Percentiles rank a stretch among this genome's conserved stretches.
Conservation (phyloP, 1,140 invertebrate genomes). For the Akabosia matsudoensis region DNA sequence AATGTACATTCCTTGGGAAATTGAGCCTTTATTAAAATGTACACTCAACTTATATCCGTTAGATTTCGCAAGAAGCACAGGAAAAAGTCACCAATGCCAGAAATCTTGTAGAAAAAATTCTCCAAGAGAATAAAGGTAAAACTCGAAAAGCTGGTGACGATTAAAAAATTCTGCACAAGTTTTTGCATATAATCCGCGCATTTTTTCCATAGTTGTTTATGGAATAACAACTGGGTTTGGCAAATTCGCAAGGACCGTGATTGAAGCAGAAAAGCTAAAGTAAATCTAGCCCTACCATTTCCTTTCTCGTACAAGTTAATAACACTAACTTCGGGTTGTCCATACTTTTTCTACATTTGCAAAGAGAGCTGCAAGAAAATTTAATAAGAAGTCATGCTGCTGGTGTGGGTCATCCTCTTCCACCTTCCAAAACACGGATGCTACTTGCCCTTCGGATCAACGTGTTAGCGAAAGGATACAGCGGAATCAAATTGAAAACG, state of each 20-base stretch:
- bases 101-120: slow-evolving; percentile 61
- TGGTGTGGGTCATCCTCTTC: slow-evolving; percentile 65
- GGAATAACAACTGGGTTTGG: slow-evolving; percentile 76
- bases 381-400: slow-evolving; percentile 69
- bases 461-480: slow-evolving; percentile 69
- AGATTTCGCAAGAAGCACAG: slow-evolving; percentile 60
- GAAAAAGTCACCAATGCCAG: slow-evolving; percentile 58
- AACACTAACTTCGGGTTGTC: no score
- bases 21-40: not conserved
- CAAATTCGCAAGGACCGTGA: slow-evolving; percentile 65
- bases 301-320: no score
- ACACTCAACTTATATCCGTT: slow-evolving; percentile 15
- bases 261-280: slow-evolving; percentile 61
- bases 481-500: slow-evolving; percentile 64
- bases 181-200: no score
- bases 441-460: slow-evolving; percentile 69
- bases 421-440: slow-evolving; percentile 64
- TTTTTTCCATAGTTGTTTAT: slow-evolving; percentile 62
- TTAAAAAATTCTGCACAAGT: no score
- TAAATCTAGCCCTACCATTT: no score
- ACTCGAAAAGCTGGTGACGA: slow-evolving; percentile 1
- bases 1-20: not conserved
- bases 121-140: slow-evolving; percentile 62
- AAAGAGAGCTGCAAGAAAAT: slow-evolving; percentile 66
- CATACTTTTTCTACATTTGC: no score